Percentiles rank a stretch among this genome's conserved stretches.
Conservation (phyloP, 1,140 invertebrate species). For the Lepidurus apus region DNA sequence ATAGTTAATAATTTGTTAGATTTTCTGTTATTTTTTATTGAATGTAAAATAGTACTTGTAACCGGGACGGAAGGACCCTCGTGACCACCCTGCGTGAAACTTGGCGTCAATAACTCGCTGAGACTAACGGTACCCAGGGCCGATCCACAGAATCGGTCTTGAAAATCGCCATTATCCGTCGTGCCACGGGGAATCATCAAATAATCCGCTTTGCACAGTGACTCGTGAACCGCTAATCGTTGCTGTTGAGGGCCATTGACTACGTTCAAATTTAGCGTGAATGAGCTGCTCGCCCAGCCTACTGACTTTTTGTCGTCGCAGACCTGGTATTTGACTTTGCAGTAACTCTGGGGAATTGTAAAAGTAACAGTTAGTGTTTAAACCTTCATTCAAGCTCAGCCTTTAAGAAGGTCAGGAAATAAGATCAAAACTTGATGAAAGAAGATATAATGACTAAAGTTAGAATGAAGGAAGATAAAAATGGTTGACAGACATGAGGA, state of each 20-base stretch:
- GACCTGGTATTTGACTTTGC: neutral
- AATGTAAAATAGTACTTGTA: neutral
- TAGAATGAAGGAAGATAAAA: neutral
- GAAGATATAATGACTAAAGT: neutral
- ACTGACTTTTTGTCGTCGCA: neutral
- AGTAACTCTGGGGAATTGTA: neutral
- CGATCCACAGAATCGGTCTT: constrained; percentile 3
- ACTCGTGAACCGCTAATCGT: neutral
- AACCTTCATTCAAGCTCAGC: no score
- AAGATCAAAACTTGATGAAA: no score
- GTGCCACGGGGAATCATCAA: neutral
- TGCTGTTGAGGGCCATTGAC: neutral
- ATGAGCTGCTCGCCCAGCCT: neutral
- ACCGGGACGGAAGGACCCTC: neutral
- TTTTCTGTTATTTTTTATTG: neutral
- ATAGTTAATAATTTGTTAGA: neutral
- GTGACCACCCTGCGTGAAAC: neutral
- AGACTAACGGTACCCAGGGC: constrained; percentile 4
- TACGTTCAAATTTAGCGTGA: neutral
- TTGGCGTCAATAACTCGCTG: neutral
- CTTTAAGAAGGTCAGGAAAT: no score
- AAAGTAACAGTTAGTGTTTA: no score
- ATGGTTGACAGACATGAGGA: neutral
- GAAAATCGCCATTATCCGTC: constrained; percentile 3
- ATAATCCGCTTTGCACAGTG: neutral